These are phyloP conservation scores for Ancistrus triradiatus DNA, from an alignment of 2,113 vertebrate genomes.

Conservation along the genomic window DNA sequence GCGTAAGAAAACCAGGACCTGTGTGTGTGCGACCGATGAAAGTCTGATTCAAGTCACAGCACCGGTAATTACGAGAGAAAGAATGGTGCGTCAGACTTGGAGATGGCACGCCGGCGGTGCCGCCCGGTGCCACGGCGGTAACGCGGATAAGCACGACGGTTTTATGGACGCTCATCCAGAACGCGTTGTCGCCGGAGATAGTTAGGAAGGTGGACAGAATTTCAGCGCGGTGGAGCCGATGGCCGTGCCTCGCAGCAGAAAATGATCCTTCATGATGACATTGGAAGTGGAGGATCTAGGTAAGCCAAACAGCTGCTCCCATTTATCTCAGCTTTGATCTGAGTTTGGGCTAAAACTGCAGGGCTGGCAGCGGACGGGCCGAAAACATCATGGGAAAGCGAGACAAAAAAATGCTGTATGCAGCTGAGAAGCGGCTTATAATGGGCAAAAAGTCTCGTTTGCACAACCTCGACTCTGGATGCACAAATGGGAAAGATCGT, in stretches of 20 bases:
- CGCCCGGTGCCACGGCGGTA: conserved; percentile 38
- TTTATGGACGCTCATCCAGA: conserved; percentile 40
- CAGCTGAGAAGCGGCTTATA: conserved; percentile 5
- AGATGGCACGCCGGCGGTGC: conserved; percentile 43
- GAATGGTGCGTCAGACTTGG: conserved; percentile 19
- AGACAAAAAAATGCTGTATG: conserved; percentile 1
- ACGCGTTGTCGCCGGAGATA: conserved; percentile 24
- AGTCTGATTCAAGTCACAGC: too few species aligned
- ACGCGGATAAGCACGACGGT: conserved; percentile 45
- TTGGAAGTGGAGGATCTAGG: conserved; percentile 25
- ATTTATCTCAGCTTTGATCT: conserved; percentile 38
- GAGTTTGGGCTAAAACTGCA: conserved; percentile 10
- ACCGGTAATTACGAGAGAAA: too few species aligned
- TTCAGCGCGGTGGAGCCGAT: background rate
- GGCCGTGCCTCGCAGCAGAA: conserved; percentile 10
- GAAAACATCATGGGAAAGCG: conserved; percentile 16
- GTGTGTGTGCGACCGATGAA: too few species aligned
- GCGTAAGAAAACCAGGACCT: too few species aligned
- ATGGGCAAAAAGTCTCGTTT: too few species aligned
- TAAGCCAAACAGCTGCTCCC: conserved; percentile 28
- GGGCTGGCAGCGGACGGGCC: background rate
- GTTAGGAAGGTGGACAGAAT: conserved; percentile 2
- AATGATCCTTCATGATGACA: conserved; percentile 31
- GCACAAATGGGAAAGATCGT: too few species aligned
- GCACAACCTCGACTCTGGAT: too few species aligned